Conservation (phyloP, 2,113 vertebrate genomes). For the Bos indicus region DNA sequence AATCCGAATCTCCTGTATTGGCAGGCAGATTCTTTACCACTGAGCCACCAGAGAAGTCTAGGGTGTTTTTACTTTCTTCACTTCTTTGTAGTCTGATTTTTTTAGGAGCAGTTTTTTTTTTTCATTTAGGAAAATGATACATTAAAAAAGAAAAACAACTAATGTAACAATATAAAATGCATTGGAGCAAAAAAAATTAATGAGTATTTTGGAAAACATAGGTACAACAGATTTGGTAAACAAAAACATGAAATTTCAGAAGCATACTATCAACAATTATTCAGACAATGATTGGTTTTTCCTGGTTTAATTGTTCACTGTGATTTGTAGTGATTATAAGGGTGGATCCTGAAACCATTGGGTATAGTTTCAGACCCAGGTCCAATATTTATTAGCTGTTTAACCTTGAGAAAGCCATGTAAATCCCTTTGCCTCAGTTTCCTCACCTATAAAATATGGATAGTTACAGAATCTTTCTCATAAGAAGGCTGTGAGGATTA, state of each 20-base stretch:
- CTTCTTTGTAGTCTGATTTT: neutral
- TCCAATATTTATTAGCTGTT: neutral
- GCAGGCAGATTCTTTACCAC: neutral
- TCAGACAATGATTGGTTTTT: neutral
- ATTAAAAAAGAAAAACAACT: neutral
- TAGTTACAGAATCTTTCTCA: neutral
- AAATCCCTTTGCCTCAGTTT: neutral
- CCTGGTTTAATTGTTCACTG: neutral
- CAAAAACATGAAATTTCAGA: neutral
- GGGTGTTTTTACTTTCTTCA: neutral
- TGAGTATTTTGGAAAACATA: conserved; percentile 9
- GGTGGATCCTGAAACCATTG: neutral
- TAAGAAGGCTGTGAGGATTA: neutral
- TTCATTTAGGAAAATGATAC: neutral
- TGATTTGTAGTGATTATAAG: neutral
- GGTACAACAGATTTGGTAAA: neutral
- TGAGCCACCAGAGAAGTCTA: neutral
- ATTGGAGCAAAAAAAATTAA: neutral
- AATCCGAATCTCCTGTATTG: neutral
- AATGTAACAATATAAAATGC: neutral
- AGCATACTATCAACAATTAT: neutral
- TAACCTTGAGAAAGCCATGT: neutral
- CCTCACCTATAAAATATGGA: neutral
- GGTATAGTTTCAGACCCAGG: neutral
- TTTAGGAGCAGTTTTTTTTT: neutral